Evolutionary conservation across 2,888 invertebrate species (phyloP).

Genomic region (Galerucella nymphaeae): DNA sequence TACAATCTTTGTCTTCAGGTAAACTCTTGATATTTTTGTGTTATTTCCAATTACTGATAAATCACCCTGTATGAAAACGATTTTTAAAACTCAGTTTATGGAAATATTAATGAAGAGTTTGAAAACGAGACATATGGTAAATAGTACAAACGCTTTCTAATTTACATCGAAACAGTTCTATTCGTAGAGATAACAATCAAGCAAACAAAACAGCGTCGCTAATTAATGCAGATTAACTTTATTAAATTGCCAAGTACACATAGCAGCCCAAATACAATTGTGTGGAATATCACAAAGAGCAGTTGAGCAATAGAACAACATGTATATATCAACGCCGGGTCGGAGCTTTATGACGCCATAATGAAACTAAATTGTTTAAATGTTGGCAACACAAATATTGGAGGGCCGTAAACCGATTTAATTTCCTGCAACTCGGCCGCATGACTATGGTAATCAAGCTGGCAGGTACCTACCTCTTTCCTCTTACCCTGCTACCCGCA

Average conservation of each 20-base stretch:
- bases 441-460: constrained; percentile 66
- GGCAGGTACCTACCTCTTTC: constrained; percentile 60
- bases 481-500: constrained; percentile 50
- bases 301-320: constrained; percentile 35
- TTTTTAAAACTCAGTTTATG: background rate
- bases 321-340: constrained; percentile 36
- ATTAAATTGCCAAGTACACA: constrained; percentile 44
- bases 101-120: background rate
- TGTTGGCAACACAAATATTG: constrained; percentile 63
- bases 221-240: constrained; percentile 46
- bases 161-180: constrained; percentile 21
- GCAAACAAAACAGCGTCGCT: constrained; percentile 40
- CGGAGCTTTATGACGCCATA: constrained; percentile 54
- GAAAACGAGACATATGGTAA: background rate
- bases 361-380: constrained; percentile 64
- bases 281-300: constrained; percentile 41
- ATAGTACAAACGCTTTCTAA: constrained; percentile 6
- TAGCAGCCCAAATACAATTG: constrained; percentile 39
- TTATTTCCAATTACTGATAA: too few species aligned
- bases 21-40: too few species aligned
- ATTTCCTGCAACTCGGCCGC: constrained; percentile 63
- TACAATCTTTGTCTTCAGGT: too few species aligned
- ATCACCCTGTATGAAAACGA: too few species aligned
- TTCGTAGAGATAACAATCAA: constrained; percentile 34
- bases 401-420: constrained; percentile 63